These are phyloP conservation scores for Laterallus jamaicensis DNA, from an alignment of 2,113 vertebrate genomes.

Conservation along the genomic window DNA sequence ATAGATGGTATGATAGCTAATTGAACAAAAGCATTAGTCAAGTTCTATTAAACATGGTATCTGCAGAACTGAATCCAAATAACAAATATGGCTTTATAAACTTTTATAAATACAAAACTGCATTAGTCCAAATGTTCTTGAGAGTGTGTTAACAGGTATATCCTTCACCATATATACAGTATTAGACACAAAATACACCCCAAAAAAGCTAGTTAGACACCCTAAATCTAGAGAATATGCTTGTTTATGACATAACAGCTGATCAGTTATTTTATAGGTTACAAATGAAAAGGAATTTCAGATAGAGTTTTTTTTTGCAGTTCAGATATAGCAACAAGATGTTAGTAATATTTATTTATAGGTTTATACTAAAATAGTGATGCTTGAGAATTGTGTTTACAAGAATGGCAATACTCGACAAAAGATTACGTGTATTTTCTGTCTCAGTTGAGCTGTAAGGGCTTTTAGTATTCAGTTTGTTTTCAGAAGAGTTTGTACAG, in stretches of 20 bases:
- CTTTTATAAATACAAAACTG: background rate
- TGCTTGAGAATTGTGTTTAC: background rate
- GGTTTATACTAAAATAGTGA: background rate
- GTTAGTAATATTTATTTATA: background rate
- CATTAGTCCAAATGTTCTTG: background rate
- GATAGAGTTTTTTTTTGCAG: background rate
- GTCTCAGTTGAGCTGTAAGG: background rate
- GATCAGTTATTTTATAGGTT: background rate
- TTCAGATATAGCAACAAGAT: background rate
- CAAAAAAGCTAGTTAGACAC: background rate
- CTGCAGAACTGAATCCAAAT: background rate
- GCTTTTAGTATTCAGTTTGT: background rate
- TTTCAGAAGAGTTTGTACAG: background rate
- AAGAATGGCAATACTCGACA: background rate
- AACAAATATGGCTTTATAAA: background rate
- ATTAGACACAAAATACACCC: background rate
- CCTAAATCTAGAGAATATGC: background rate
- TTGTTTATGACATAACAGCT: background rate
- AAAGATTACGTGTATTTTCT: background rate
- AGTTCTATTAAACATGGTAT: background rate
- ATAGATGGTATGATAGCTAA: background rate
- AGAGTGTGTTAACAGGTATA: background rate
- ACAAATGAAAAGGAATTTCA: background rate
- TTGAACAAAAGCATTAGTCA: slow-evolving; percentile 28
- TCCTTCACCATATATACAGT: background rate